phyloP scores from a whole-genome alignment of 2,888 invertebrate species.

The Platycheirus rosarum region DNA sequence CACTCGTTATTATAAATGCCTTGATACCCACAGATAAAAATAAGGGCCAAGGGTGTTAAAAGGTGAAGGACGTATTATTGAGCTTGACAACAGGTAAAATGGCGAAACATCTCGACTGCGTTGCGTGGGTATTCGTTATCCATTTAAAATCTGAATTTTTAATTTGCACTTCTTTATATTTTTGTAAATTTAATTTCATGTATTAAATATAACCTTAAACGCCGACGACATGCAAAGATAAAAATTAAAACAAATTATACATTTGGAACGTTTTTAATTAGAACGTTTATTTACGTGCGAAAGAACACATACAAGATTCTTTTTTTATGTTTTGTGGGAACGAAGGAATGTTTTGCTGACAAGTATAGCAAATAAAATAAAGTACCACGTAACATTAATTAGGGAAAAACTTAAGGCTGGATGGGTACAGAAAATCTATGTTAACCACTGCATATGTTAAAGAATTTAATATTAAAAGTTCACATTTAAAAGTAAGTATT shows the following conservation, averaged over 20 bases:
- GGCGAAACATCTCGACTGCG: constrained; percentile 2
- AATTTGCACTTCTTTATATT: no score
- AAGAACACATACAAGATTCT: neutral
- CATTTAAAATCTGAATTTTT: no score
- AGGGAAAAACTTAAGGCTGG: neutral
- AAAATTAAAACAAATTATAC: neutral
- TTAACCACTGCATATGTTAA: neutral
- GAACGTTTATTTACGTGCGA: neutral
- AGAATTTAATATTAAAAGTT: neutral
- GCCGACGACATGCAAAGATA: no score
- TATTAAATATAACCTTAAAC: no score
- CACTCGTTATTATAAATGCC: neutral
- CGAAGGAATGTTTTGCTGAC: neutral
- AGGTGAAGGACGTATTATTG: neutral
- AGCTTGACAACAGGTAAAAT: neutral
- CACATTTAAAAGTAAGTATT: neutral
- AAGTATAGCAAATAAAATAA: neutral
- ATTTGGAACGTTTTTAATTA: constrained; percentile 4
- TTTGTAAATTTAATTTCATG: no score
- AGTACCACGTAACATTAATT: neutral
- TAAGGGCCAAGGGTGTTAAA: constrained; percentile 4
- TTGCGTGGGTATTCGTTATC: no score
- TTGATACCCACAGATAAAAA: constrained; percentile 10
- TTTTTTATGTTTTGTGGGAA: neutral
- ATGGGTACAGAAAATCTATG: no score